phyloP scores from a whole-genome alignment of 1,140 invertebrate genomes.

The Drosophila novamexicana region DNA sequence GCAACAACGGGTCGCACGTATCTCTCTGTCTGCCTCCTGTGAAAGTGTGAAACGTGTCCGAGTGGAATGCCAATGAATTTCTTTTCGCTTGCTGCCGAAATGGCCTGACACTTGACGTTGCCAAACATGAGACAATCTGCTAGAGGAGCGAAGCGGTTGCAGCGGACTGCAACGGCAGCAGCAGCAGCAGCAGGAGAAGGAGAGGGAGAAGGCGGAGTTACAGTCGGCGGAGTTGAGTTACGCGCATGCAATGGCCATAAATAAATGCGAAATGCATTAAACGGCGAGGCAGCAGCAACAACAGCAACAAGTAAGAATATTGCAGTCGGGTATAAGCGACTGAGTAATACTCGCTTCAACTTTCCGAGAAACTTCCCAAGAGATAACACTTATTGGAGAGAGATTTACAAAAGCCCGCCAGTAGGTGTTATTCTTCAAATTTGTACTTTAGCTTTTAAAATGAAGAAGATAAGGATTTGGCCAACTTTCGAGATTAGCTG shows the following conservation, averaged over 20 bases:
- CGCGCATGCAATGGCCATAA: conserved; percentile 76
- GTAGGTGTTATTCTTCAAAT: too few species aligned
- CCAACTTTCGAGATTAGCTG: too few species aligned
- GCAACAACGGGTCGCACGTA: conserved; percentile 14
- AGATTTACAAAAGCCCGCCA: too few species aligned
- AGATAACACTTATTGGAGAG: too few species aligned
- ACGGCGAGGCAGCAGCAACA: conserved; percentile 50
- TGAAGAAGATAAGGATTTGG: too few species aligned
- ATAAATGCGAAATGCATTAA: conserved; percentile 81
- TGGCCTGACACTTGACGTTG: conserved; percentile 77
- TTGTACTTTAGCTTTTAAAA: too few species aligned
- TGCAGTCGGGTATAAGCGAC: too few species aligned
- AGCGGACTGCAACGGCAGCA: too few species aligned
- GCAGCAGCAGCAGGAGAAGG: background rate
- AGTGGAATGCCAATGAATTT: conserved; percentile 71
- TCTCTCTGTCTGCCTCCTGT: conserved; percentile 36
- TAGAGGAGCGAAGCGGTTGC: background rate
- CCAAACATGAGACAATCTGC: conserved; percentile 56
- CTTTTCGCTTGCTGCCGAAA: conserved; percentile 56
- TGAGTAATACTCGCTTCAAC: too few species aligned
- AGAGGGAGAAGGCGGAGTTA: background rate
- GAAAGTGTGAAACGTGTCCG: conserved; percentile 77
- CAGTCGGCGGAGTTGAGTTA: conserved; percentile 63
- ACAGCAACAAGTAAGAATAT: background rate
- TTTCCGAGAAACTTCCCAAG: too few species aligned